Percentiles rank a stretch among this genome's conserved stretches.
These are phyloP conservation scores for Otus sunia DNA, from an alignment of 2,113 vertebrate species.

Conservation along the genomic window DNA sequence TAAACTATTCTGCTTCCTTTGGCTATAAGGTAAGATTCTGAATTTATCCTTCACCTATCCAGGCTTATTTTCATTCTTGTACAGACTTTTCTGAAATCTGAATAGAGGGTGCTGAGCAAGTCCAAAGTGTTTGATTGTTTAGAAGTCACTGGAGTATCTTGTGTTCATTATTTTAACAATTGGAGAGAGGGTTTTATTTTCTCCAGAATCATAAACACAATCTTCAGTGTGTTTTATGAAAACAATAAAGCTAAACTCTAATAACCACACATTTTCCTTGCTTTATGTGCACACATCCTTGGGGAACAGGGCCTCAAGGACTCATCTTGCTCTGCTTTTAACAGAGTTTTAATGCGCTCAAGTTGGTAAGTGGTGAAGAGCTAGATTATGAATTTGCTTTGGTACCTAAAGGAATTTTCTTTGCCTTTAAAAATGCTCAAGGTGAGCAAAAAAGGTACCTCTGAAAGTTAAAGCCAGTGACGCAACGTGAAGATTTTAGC, in stretches of 20 bases:
- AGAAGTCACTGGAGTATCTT: conserved; percentile 53
- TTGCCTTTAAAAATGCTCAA: conserved; percentile 21
- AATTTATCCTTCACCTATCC: background rate
- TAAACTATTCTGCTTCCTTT: background rate
- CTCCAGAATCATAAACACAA: conserved; percentile 60
- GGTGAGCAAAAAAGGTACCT: conserved; percentile 4
- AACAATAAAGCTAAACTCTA: conserved; percentile 71
- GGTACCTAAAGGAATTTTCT: conserved; percentile 18
- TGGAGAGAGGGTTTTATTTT: conserved; percentile 60
- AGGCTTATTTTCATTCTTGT: background rate
- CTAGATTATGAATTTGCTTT: conserved; percentile 23
- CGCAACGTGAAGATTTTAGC: background rate
- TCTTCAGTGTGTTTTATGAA: conserved; percentile 69
- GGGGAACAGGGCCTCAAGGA: conserved; percentile 61
- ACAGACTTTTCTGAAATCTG: background rate
- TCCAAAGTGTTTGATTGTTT: conserved; percentile 44
- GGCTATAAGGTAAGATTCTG: background rate
- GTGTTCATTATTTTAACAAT: conserved; percentile 60
- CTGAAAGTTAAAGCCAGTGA: background rate
- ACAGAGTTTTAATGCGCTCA: conserved; percentile 19
- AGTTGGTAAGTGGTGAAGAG: conserved; percentile 2
- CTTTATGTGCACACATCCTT: conserved; percentile 58
- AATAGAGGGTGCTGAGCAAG: background rate
- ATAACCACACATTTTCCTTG: conserved; percentile 68
- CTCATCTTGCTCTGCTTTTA: conserved; percentile 51